These are phyloP conservation scores for Todus mexicanus DNA, from an alignment of 2,797 vertebrate species.

Conservation along the genomic window DNA sequence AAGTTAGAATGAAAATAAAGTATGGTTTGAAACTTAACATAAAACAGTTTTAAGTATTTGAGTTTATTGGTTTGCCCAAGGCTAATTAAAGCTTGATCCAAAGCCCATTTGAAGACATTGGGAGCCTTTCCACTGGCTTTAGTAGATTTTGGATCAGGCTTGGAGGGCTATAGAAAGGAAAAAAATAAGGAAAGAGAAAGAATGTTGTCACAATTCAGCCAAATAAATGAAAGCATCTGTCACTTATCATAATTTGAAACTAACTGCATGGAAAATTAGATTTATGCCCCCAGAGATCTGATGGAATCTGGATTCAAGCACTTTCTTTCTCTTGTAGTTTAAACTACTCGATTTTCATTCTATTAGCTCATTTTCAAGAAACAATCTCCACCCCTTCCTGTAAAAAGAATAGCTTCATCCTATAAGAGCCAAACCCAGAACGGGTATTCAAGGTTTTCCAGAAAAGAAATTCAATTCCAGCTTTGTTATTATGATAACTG, in stretches of 20 bases:
- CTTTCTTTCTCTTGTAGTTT: not conserved
- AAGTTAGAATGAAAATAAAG: not conserved
- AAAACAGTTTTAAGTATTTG: not conserved
- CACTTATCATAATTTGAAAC: constrained; percentile 25
- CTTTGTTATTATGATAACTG: not conserved
- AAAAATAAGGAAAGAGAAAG: not conserved
- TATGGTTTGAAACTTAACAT: not conserved
- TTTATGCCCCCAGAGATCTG: not conserved
- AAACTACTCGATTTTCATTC: constrained; percentile 27
- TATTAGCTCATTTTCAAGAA: constrained; percentile 33
- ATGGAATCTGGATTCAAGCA: not conserved
- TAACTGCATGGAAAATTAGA: constrained; percentile 31
- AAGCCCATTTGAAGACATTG: not conserved
- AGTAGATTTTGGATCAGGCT: not conserved
- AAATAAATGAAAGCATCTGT: constrained; percentile 39
- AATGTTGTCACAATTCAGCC: not conserved
- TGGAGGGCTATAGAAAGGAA: not conserved
- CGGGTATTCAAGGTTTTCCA: not conserved
- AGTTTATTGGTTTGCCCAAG: not conserved
- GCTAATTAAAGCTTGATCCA: constrained; percentile 1
- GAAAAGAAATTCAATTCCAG: not conserved
- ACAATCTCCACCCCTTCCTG: not conserved
- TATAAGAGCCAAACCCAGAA: not conserved
- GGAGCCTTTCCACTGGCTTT: not conserved
- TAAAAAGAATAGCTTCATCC: not conserved